Percentiles rank a stretch among this genome's conserved stretches.
Conservation (phyloP, 92 coral and sea anemone genomes). For the Palythoa grandis region DNA sequence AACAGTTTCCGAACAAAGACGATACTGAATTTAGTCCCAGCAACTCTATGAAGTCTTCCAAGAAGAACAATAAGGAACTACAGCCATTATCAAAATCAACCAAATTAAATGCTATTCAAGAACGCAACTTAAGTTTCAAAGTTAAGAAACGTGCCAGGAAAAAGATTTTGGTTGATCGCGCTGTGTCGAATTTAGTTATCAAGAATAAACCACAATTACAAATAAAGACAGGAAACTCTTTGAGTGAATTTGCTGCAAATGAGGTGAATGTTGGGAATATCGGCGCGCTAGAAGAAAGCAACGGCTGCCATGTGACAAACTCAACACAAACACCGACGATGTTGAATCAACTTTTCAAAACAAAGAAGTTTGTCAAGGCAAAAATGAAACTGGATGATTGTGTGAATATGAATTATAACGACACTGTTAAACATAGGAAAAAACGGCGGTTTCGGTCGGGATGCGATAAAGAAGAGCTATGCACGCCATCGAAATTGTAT, state of each 20-base stretch:
- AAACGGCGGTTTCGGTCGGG: slow-evolving; percentile 45
- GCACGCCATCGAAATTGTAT: slow-evolving; percentile 21
- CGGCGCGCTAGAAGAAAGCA: slow-evolving; percentile 32
- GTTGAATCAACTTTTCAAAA: slow-evolving; percentile 48
- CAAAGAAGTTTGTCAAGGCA: slow-evolving; percentile 42
- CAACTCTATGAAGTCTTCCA: slow-evolving; percentile 22
- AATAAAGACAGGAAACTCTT: slow-evolving; percentile 45
- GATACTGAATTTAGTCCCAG: slow-evolving; percentile 19
- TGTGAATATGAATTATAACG: slow-evolving; percentile 9
- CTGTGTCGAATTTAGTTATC: slow-evolving; percentile 24
- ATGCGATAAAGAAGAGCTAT: slow-evolving; percentile 38
- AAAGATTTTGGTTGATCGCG: slow-evolving; percentile 20
- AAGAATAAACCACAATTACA: slow-evolving; percentile 22
- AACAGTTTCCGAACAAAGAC: slow-evolving; percentile 34
- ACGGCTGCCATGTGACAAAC: slow-evolving; percentile 57
- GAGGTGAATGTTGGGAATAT: slow-evolving; percentile 22
- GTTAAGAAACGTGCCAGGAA: slow-evolving; percentile 26
- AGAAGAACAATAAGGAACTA: slow-evolving; percentile 39
- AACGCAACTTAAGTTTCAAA: slow-evolving; percentile 33
- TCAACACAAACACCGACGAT: slow-evolving; percentile 61
- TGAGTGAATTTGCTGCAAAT: slow-evolving; percentile 40
- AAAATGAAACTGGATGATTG: slow-evolving; percentile 35
- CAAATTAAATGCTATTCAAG: slow-evolving; percentile 32
- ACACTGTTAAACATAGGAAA: slow-evolving; percentile 36
- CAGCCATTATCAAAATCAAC: slow-evolving; percentile 41